phyloP scores from a whole-genome alignment of 2,888 invertebrate genomes.

The Fissipunctia ypsillon region DNA sequence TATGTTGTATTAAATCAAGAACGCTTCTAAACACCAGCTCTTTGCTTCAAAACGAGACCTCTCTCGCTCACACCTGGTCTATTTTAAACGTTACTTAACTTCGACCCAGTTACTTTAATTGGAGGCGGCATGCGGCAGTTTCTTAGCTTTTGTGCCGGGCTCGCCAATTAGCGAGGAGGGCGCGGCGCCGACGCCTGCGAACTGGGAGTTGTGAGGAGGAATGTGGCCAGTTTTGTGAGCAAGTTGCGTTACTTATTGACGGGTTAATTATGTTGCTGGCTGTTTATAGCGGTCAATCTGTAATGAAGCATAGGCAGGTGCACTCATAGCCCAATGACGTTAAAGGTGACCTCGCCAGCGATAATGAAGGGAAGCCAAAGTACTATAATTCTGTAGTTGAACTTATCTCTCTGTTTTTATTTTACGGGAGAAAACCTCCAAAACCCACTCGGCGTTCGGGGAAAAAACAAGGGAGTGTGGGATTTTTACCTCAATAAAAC shows the following conservation, averaged over 20 bases:
- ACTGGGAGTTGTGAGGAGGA: conserved; percentile 18
- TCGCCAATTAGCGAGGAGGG: conserved; percentile 59
- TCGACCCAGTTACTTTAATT: conserved; percentile 65
- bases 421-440: not conserved
- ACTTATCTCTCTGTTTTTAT: not conserved
- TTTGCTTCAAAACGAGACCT: conserved; percentile 5
- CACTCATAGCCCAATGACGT: not conserved
- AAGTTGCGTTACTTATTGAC: conserved; percentile 4
- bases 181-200: conserved; percentile 7
- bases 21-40: conserved; percentile 13
- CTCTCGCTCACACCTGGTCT: conserved; percentile 45
- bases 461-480: not conserved
- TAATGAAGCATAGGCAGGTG: conserved; percentile 3
- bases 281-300: not conserved
- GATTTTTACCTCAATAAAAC: not conserved
- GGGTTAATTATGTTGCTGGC: not conserved
- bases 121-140: conserved; percentile 46
- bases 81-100: conserved; percentile 60
- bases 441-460: not conserved
- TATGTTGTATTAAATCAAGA: too few species aligned
- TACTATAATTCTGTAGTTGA: not conserved
- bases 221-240: conserved; percentile 24
- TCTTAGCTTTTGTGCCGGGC: conserved; percentile 54
- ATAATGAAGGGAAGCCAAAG: too few species aligned
- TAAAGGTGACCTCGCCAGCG: not conserved